Percentiles rank a stretch among this genome's conserved stretches.
These are phyloP conservation scores for Rana temporaria DNA, from an alignment of 2,113 vertebrate species.

Conservation along the genomic window DNA sequence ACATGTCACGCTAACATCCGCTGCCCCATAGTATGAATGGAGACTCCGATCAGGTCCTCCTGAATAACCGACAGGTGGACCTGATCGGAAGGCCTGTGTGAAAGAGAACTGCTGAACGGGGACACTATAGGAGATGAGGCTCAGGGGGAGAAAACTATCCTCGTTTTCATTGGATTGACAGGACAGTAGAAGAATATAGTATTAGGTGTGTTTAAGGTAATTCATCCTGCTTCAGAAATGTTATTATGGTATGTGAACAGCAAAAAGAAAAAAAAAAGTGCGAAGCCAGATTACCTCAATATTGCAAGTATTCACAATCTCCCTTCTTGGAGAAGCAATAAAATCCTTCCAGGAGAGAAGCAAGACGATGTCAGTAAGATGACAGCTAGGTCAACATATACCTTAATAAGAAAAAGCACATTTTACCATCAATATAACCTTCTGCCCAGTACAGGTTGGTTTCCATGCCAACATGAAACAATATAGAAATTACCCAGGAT, in stretches of 20 bases:
- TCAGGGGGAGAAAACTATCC: too few species aligned
- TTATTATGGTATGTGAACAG: constrained; percentile 27
- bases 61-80: too few species aligned
- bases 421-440: constrained; percentile 41
- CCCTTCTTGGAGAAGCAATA: constrained; percentile 29
- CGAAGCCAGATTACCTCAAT: constrained; percentile 30
- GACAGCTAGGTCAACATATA: constrained; percentile 52
- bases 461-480: constrained; percentile 46
- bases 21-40: too few species aligned
- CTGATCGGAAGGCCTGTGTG: too few species aligned
- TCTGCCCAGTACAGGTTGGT: constrained; percentile 37
- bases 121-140: background rate
- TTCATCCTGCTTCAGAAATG: constrained; percentile 13
- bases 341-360: constrained; percentile 24
- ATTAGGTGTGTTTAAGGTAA: background rate
- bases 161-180: background rate
- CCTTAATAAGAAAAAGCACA: constrained; percentile 44
- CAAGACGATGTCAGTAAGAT: constrained; percentile 43
- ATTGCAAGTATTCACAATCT: constrained; percentile 44
- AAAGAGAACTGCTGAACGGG: background rate
- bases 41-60: too few species aligned
- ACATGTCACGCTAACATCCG: too few species aligned
- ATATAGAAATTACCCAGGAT: constrained; percentile 5
- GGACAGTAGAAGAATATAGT: background rate
- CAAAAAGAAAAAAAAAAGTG: constrained; percentile 6